These are phyloP conservation scores for Cyphomyrus discorhynchus DNA, from an alignment of 2,113 vertebrate species.

Conservation along the genomic window DNA sequence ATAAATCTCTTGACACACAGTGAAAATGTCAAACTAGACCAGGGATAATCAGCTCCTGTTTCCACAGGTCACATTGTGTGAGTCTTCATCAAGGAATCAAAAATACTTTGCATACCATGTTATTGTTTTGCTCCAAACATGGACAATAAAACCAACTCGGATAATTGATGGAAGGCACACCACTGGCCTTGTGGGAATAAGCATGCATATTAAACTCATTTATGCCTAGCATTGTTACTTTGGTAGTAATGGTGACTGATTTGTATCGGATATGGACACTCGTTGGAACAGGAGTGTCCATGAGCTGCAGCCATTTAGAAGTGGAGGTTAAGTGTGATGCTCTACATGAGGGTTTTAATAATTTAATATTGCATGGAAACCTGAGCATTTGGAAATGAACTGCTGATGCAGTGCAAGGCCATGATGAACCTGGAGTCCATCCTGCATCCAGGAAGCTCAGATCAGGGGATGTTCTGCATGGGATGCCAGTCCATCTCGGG, in stretches of 20 bases:
- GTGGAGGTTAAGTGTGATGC: not conserved
- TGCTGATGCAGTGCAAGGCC: not conserved
- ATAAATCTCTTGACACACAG: not conserved
- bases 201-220: not conserved
- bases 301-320: not conserved
- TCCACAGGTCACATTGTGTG: not conserved
- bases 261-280: not conserved
- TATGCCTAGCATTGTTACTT: not conserved
- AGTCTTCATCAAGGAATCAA: not conserved
- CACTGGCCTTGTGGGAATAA: not conserved
- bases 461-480: not conserved
- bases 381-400: not conserved
- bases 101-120: not conserved
- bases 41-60: not conserved
- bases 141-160: not conserved
- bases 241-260: not conserved
- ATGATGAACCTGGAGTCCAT: not conserved
- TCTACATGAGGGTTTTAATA: not conserved
- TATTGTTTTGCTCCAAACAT: not conserved
- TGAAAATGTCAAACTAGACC: not conserved
- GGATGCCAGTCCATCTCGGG: not conserved
- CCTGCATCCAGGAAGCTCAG: not conserved
- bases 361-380: not conserved
- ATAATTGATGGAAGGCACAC: not conserved
- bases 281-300: not conserved